Base-by-base conservation (phyloP, 2,888 invertebrate genomes). In the Drosophila differens region DNA sequence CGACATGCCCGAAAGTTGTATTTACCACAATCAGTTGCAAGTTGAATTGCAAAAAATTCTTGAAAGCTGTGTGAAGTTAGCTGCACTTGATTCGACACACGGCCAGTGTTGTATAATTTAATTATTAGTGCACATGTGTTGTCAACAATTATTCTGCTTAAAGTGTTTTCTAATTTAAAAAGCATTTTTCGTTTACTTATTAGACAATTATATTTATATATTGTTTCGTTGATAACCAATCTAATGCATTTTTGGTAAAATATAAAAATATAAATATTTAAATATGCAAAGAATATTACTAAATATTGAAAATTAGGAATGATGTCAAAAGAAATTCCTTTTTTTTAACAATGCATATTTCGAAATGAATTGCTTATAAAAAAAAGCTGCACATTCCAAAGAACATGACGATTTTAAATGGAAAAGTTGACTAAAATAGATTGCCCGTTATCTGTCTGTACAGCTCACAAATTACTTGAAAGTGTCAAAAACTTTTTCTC, bases 401-500 rank as follows among this genome's bases (percentile, higher is more conserved):
- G 14, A 49, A 58, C 65, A 55, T 33, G n/a, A 12, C 35, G 22
- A 58, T 57, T 61, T 54, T 5, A 35, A 64, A 57, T 75, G 33
- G 16, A 32, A 52, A 76, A 44, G 55, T 30, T 57, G 47, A 57
- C 52, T 44, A 41, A 71, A 71, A 76, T 81, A 58, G 81, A 77
- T 66, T 70, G 58, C 30, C 57, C 57, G 33, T 61, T 61, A 47
- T 35, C 54, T 60, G 44, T 68, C 28, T 35, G 35, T 35, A 25
- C 76, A 75, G 52, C 65, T 63, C 35, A 57, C 55, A 51, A 30
- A 65, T 63, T 47, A 69, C 74, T 82, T 61, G 65, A 79, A 61
- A 82, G 82, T 81, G 79, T 73, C 79, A 63, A 53, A 69, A 78
- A 69, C 51, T 60, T 65, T 70, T 61, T 39, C 47, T 33, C 39